Evolutionary conservation across 2,113 vertebrate genomes (phyloP), one percentile per base, ranked within the genome.

Genomic region (Gavia stellata): DNA sequence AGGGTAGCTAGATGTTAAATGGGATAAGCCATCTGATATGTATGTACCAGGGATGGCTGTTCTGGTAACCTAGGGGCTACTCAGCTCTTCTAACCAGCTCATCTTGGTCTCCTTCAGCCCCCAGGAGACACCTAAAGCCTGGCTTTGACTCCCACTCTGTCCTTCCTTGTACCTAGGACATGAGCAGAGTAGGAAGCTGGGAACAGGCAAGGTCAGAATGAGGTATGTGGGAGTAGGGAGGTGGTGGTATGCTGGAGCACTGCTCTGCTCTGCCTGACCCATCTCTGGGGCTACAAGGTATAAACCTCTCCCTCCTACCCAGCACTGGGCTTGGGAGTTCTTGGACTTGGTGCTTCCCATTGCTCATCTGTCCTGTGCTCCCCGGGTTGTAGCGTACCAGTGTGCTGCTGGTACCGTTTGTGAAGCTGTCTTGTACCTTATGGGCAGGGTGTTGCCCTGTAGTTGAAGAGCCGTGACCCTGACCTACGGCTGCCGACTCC

Each of bases 221-320:
- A 75, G 33, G 28, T 33, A 26, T 0, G 5, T 26, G 49, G 56
- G n/a, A 38, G 10, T 7, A 26, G 58, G 52, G 25, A 61, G 38
- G 29, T 33, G 29, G 7, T 36, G 17, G 17, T 42, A 10, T 3
- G 0, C 31, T 47, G 1, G 0, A 61, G 19, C 36, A 11, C n/a
- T 17, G 42, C 17, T 58, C 40, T 26, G 24, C 8, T 50, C 44
- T 45, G 29, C 58, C 56, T 20, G 21, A 24, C 33, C 49, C 56
- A 11, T 34, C 13, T 26, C 25, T 72, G 59, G 25, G 29, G 5
- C 5, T 9, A 45, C 13, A 31, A 12, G 24, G 16, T 17, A 4
- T 28, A 47, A 83, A 47, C 28, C 29, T 44, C 16, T 78, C 17
- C 66, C 15, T 19, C 21, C 28, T 29, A 17, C 40, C 40, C 40